Conservation (phyloP, 2,888 invertebrate species). For the Oxytorus armatus region DNA sequence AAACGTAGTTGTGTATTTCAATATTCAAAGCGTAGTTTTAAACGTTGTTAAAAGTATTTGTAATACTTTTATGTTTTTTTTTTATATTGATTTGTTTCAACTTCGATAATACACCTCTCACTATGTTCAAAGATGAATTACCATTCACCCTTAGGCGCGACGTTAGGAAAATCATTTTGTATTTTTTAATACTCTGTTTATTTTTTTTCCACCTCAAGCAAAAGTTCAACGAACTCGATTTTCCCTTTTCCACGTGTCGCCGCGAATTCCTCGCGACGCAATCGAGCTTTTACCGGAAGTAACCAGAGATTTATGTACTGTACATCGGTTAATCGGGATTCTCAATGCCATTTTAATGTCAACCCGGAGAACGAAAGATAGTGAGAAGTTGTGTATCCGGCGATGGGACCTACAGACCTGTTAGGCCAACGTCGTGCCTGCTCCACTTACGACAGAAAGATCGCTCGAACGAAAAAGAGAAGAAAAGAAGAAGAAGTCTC, state of each 20-base stretch:
- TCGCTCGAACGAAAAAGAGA: conserved; percentile 11
- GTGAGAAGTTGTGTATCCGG: conserved; percentile 24
- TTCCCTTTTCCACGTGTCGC: conserved; percentile 13
- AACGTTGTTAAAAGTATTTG: conserved; percentile 30
- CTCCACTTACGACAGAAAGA: conserved; percentile 48
- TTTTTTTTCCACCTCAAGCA: conserved; percentile 4
- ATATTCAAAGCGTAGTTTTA: neutral
- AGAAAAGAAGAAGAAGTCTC: conserved; percentile 9
- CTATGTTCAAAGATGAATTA: conserved; percentile 9
- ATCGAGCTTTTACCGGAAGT: conserved; percentile 43
- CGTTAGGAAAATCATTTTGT: neutral
- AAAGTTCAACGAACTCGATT: conserved; percentile 51
- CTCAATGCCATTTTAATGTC: conserved; percentile 42
- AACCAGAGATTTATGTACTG: conserved; percentile 5
- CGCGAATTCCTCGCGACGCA: neutral
- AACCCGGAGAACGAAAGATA: conserved; percentile 7
- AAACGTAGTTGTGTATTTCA: neutral
- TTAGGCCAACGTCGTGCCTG: conserved; percentile 44
- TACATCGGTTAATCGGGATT: conserved; percentile 44
- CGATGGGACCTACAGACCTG: conserved; percentile 34
- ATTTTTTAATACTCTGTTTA: conserved; percentile 6
- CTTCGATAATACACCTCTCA: neutral
- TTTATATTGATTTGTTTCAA: conserved; percentile 44
- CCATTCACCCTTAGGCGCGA: neutral
- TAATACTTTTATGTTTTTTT: conserved; percentile 34